phyloP scores from a whole-genome alignment of 2,888 invertebrate genomes.

The Lasioglossum zephyrum region DNA sequence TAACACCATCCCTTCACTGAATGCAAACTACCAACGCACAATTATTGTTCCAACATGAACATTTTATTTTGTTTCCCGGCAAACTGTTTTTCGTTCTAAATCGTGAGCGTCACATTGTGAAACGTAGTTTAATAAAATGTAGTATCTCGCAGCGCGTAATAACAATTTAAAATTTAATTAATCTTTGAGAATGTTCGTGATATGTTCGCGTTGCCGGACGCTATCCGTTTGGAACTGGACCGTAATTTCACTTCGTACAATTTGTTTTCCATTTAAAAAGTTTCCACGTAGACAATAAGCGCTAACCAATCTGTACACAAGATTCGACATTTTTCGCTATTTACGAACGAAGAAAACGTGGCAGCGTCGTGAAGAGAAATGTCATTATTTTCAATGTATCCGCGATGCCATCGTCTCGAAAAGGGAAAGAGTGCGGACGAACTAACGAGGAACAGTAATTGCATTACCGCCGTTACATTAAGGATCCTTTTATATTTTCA shows the following conservation, averaged over 20 bases:
- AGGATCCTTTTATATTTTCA: conserved; percentile 29
- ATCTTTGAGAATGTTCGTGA: conserved; percentile 11
- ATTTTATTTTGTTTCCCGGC: background rate
- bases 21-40: background rate
- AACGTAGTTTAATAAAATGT: background rate
- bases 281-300: background rate
- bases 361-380: background rate
- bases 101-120: background rate
- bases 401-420: background rate
- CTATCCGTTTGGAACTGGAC: background rate
- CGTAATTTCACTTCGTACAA: conserved; percentile 6
- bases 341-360: background rate
- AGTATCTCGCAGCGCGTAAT: background rate
- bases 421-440: background rate
- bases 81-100: too few relatives aligned
- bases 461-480: conserved; percentile 18
- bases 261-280: background rate
- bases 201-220: background rate
- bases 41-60: background rate
- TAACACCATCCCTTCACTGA: too few relatives aligned
- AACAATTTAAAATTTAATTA: conserved; percentile 42
- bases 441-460: conserved; percentile 28
- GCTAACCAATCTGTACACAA: background rate
- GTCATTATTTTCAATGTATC: conserved; percentile 31
- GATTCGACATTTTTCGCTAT: background rate